phyloP scores from a whole-genome alignment of 2,113 vertebrate species.

The Alouatta palliata region DNA sequence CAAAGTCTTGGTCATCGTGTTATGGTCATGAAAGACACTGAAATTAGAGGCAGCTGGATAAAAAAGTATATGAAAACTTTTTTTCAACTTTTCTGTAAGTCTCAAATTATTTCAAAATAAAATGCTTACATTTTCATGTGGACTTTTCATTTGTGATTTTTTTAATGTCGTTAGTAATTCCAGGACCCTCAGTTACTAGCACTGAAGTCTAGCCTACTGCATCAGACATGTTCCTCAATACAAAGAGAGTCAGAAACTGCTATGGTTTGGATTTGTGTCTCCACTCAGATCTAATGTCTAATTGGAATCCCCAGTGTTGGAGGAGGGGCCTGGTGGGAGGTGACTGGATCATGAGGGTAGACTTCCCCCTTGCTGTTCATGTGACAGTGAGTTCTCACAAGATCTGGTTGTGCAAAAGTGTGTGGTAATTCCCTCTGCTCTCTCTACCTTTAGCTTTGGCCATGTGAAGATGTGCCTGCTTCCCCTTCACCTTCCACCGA shows the following conservation, averaged over 20 bases:
- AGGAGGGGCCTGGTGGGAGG: no score
- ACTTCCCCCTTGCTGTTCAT: no score
- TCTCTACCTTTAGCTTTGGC: no score
- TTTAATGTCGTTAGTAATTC: slow-evolving; percentile 2
- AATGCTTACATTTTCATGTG: slow-evolving; percentile 24
- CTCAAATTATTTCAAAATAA: slow-evolving; percentile 41
- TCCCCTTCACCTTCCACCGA: no score
- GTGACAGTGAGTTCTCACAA: no score
- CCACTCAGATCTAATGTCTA: no score
- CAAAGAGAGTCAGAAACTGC: neutral
- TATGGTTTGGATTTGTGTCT: no score
- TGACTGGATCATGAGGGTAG: no score
- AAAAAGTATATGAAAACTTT: neutral
- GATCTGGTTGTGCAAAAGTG: no score
- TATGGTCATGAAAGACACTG: neutral
- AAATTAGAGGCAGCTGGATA: neutral
- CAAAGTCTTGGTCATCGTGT: neutral
- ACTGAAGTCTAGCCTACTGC: neutral
- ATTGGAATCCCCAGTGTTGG: no score
- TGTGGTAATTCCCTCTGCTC: no score
- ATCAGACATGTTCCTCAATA: neutral
- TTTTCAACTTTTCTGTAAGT: neutral
- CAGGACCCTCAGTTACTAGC: neutral
- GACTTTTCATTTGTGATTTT: slow-evolving; percentile 42
- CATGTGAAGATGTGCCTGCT: no score